Conservation (phyloP, 2,113 vertebrate species). For the Ictalurus furcatus region DNA sequence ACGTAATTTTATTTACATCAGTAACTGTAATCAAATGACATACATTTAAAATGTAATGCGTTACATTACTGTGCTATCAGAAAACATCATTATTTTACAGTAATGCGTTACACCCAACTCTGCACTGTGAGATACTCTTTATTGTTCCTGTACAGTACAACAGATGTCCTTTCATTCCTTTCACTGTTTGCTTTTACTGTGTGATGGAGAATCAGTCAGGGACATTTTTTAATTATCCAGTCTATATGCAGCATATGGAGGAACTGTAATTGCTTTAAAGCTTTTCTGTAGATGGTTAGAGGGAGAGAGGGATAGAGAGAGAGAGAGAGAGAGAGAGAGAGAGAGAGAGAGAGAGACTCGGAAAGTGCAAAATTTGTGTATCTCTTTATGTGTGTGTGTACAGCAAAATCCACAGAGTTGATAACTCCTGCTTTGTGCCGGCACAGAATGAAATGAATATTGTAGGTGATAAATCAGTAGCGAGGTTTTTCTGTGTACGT, state of each 20-base stretch:
- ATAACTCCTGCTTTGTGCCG: neutral
- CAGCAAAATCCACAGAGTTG: neutral
- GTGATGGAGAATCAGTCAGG: neutral
- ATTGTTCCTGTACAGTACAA: neutral
- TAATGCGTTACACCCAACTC: no score
- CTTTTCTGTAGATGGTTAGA: neutral
- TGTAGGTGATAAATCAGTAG: conserved; percentile 4
- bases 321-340: no score
- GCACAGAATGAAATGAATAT: conserved; percentile 1
- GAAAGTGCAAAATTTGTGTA: neutral
- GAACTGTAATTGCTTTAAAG: conserved; percentile 10
- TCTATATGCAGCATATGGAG: neutral
- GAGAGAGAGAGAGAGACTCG: neutral
- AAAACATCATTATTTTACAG: no score
- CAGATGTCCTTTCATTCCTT: neutral
- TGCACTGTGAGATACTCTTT: neutral
- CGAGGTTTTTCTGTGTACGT: neutral
- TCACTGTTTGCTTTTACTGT: neutral
- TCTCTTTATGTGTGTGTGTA: neutral
- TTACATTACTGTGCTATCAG: no score
- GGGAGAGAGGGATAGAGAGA: no score
- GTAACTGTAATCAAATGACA: no score
- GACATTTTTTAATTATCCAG: neutral
- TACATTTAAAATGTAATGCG: no score
- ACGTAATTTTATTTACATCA: no score